Evolutionary conservation across 2,888 invertebrate genomes (phyloP).

Genomic region (Drosophila paramelanica): DNA sequence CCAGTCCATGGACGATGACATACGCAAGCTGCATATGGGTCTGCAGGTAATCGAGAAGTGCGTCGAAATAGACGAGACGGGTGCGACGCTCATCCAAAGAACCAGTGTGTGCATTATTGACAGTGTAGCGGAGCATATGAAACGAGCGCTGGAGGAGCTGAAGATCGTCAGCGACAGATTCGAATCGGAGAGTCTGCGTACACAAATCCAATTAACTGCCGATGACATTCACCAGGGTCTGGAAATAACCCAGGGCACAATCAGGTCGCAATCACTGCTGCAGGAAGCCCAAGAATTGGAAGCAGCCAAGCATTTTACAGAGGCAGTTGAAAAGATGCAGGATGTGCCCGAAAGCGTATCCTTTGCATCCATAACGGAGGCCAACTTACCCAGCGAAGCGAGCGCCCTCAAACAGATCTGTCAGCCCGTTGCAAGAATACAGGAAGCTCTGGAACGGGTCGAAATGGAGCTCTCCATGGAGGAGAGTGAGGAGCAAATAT

Average conservation of each 20-base stretch:
- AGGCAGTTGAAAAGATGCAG: conserved; percentile 84
- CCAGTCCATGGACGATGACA: conserved; percentile 87
- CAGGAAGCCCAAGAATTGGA: conserved; percentile 86
- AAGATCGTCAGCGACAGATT: conserved; percentile 85
- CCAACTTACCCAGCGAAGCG: conserved; percentile 83
- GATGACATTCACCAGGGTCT: conserved; percentile 86
- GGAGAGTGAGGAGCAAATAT: conserved; percentile 82
- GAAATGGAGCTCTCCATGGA: conserved; percentile 83
- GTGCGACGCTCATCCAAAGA: conserved; percentile 88
- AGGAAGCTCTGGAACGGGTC: conserved; percentile 84
- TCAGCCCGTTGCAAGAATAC: conserved; percentile 85
- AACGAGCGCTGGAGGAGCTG: conserved; percentile 86
- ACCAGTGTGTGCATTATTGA: conserved; percentile 89
- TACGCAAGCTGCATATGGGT: conserved; percentile 88
- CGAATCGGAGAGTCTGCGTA: conserved; percentile 84
- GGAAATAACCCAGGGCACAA: conserved; percentile 86
- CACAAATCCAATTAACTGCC: conserved; percentile 85
- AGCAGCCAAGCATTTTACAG: conserved; percentile 84
- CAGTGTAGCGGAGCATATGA: conserved; percentile 87
- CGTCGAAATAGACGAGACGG: conserved; percentile 88
- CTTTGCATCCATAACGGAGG: conserved; percentile 81
- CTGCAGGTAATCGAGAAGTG: conserved; percentile 89
- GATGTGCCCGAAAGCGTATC: conserved; percentile 79
- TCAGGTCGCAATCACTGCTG: conserved; percentile 86
- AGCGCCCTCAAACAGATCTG: conserved; percentile 82